A percentile compares a stretch with the other conserved stretches of the same genome.
phyloP scores from a whole-genome alignment of 2,888 invertebrate species.

The Horisme vitalbata region DNA sequence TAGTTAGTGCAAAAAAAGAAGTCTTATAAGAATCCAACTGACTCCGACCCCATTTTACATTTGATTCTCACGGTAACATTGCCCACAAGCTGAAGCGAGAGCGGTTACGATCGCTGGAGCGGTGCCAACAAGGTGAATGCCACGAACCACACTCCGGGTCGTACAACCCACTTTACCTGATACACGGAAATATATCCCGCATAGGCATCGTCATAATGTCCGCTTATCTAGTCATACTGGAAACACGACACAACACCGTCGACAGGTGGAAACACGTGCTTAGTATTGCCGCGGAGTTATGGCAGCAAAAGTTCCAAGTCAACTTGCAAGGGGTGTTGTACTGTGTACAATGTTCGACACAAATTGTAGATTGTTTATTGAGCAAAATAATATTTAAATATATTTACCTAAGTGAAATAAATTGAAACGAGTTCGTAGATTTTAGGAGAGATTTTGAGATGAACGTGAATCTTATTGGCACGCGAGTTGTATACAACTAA shows the following conservation, averaged over 20 bases:
- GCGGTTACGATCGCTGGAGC: slow-evolving; percentile 52
- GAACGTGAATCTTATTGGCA: too few species aligned
- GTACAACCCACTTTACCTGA: slow-evolving; percentile 73
- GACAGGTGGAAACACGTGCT: slow-evolving; percentile 25
- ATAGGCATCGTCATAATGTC: slow-evolving; percentile 33
- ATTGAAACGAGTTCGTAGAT: too few species aligned
- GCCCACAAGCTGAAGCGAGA: slow-evolving; percentile 25
- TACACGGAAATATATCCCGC: slow-evolving; percentile 58
- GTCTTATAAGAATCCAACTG: slow-evolving; percentile 3
- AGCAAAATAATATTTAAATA: neutral
- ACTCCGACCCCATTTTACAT: slow-evolving; percentile 1
- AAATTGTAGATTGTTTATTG: slow-evolving; percentile 10
- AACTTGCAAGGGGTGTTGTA: slow-evolving; percentile 20
- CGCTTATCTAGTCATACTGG: slow-evolving; percentile 49
- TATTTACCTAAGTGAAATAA: neutral
- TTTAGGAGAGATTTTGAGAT: too few species aligned
- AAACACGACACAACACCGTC: slow-evolving; percentile 32
- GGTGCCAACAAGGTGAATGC: slow-evolving; percentile 82
- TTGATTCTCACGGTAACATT: slow-evolving; percentile 2
- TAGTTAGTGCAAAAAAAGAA: neutral
- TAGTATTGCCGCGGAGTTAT: slow-evolving; percentile 21
- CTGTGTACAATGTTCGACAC: slow-evolving; percentile 9
- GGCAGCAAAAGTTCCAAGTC: slow-evolving; percentile 14
- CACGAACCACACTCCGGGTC: slow-evolving; percentile 70
- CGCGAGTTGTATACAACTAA: too few species aligned